phyloP scores from a whole-genome alignment of 1,140 invertebrate genomes.

The Meloidogyne chitwoodi region DNA sequence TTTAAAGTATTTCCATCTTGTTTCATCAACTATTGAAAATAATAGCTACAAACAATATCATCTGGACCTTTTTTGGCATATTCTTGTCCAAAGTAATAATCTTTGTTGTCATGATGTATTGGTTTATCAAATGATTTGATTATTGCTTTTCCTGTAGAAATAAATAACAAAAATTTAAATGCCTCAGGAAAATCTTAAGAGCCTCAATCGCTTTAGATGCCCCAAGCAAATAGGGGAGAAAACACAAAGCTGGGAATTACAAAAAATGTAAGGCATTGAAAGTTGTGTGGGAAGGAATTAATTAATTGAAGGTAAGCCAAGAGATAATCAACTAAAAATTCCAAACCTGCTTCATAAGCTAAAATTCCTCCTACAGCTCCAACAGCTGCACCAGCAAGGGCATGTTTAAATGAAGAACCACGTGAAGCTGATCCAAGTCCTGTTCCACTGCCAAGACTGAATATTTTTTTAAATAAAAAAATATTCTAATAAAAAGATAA shows the following conservation, averaged over 20 bases:
- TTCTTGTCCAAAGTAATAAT: conserved; percentile 34
- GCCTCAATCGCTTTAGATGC: too few relatives aligned
- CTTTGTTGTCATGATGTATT: conserved; percentile 28
- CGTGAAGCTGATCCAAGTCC: conserved; percentile 26
- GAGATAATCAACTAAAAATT: too few relatives aligned
- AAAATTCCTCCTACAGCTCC: conserved; percentile 29
- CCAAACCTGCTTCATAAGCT: conserved; percentile 25
- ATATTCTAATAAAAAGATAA: not conserved
- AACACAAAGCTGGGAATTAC: too few relatives aligned
- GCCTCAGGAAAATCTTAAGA: not conserved
- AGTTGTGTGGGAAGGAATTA: too few relatives aligned
- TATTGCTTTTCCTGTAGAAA: conserved; percentile 22
- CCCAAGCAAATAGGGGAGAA: too few relatives aligned
- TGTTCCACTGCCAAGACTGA: conserved; percentile 26
- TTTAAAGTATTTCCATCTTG: not conserved
- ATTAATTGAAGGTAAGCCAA: too few relatives aligned
- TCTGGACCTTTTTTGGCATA: conserved; percentile 20
- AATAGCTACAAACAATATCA: not conserved
- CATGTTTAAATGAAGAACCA: conserved; percentile 24
- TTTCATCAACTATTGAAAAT: not conserved
- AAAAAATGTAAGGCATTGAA: too few relatives aligned
- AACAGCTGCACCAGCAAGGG: conserved; percentile 30
- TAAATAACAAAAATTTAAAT: too few relatives aligned
- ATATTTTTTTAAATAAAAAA: not conserved
- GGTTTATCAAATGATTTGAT: conserved; percentile 20